Evolutionary conservation across 2,888 invertebrate species (phyloP), one percentile per base, ranked within the genome.

Genomic region (Pherbina coryleti): DNA sequence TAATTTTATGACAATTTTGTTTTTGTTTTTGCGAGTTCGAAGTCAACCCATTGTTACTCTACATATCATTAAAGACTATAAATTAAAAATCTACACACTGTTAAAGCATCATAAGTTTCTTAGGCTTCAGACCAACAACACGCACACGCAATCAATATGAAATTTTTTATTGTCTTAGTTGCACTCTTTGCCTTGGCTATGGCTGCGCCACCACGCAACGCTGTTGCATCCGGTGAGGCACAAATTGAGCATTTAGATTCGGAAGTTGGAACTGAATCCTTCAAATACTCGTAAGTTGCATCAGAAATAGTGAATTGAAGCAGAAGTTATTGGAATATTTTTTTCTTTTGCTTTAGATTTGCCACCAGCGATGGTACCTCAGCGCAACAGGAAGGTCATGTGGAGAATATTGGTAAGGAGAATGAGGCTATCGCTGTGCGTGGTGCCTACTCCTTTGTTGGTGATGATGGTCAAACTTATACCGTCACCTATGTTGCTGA

Each of bases 381-480:
- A 34, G 91, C 90, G 7, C 87, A 89, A 31, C 91, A 91, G 84
- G 83, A 89, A 60, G 92, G 91, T 3, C 88, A 90, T 79, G 82
- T 92, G 44, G 90, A 88, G 81, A 92, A 92, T 82, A 86, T 86
- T 1, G 92, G 91, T 51, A 82, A 89, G 9, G 91, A 92, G 62
- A 88, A 91, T 76, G 91, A 91, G 79, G 87, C 89, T 25, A 85
- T 92, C 28, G 84, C 88, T 5, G 89, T 91, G 31, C 86, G 82
- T 49, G 92, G 92, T 44, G 88, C 89, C 7, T 91, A 90, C 86
- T 85, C 88, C 14, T 91, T 90, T 90, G 86, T 91, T 0, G 92
- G 89, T 19, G 91, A 91, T 53, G 92, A 92, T 81, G 92, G 92
- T 3, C 89, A 91, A n/a, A 88, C 88, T 0, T 93, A 93, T 85